phyloP scores from a whole-genome alignment of 2,888 invertebrate genomes.

The Tetrapedia diversipes region DNA sequence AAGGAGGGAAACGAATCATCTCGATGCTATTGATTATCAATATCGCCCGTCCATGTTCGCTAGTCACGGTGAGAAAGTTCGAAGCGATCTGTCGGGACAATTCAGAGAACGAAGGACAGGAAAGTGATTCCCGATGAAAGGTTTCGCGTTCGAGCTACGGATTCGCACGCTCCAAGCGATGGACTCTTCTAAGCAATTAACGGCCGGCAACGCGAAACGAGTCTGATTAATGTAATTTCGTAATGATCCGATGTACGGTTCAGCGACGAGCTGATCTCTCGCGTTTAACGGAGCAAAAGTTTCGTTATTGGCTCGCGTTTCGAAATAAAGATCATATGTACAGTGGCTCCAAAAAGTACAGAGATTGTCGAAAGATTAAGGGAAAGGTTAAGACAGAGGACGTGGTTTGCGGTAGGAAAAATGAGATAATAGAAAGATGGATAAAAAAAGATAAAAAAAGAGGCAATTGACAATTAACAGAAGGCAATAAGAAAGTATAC shows the following conservation, averaged over 20 bases:
- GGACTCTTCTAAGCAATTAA: slow-evolving; percentile 52
- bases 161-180: slow-evolving; percentile 46
- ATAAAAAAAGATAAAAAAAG: no score
- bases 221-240: slow-evolving; percentile 59
- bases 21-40: neutral
- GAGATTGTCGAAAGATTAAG: no score
- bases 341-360: no score
- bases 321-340: slow-evolving; percentile 31
- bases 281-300: slow-evolving; percentile 37
- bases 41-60: neutral
- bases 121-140: slow-evolving; percentile 46
- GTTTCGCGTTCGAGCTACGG: slow-evolving; percentile 38
- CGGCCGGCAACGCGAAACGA: slow-evolving; percentile 46
- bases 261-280: slow-evolving; percentile 28
- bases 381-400: no score
- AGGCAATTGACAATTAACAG: no score
- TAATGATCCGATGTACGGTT: slow-evolving; percentile 43
- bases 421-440: no score
- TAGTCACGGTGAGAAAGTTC: neutral
- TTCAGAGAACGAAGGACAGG: slow-evolving; percentile 9
- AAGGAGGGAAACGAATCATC: no score
- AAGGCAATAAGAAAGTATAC: no score
- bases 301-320: slow-evolving; percentile 41
- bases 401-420: no score
- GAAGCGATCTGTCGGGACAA: neutral